phyloP scores from a whole-genome alignment of 1,140 invertebrate genomes.

The Heterodera schachtii region DNA sequence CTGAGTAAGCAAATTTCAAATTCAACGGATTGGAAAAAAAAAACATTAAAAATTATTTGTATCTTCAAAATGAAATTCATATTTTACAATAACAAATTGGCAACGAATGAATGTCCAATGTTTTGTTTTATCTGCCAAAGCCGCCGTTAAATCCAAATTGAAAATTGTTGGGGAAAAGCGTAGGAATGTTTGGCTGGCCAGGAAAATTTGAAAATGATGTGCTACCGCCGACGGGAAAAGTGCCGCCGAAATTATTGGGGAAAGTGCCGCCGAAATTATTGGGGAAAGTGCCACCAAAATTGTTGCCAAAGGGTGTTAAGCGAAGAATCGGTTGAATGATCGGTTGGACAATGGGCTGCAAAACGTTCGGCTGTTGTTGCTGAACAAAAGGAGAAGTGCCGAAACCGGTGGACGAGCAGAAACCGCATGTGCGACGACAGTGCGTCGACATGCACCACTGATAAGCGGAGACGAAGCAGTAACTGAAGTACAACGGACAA shows the following conservation, averaged over 20 bases:
- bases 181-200: background rate
- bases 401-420: background rate
- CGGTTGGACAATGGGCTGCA: background rate
- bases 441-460: conserved; percentile 22
- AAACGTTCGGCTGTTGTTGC: background rate
- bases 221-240: background rate
- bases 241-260: background rate
- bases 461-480: conserved; percentile 31
- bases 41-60: too few relatives aligned
- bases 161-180: background rate
- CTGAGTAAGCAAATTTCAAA: conserved; percentile 2
- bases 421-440: conserved; percentile 30
- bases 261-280: background rate
- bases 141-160: background rate
- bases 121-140: background rate
- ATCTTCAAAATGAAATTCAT: too few relatives aligned
- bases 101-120: too few relatives aligned
- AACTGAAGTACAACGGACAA: conserved; percentile 1
- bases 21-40: background rate
- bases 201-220: background rate
- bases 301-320: background rate
- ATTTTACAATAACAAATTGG: too few relatives aligned
- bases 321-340: background rate
- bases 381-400: too few relatives aligned
- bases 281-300: background rate